Base-by-base conservation (phyloP, 2,113 vertebrate genomes). In the Herpailurus yagouaroundi region DNA sequence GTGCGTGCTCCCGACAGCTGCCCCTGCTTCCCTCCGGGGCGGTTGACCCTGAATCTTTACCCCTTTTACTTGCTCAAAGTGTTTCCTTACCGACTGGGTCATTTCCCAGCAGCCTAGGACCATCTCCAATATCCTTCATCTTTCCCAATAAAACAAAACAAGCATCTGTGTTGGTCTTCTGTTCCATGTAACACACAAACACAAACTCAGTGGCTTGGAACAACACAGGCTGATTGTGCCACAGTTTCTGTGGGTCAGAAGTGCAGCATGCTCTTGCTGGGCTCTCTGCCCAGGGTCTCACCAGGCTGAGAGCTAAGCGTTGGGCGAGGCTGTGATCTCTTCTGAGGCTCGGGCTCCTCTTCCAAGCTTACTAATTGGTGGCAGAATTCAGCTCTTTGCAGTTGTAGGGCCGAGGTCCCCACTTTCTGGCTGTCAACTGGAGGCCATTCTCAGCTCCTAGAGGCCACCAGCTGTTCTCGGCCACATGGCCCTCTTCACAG, bases 301-400 rank as follows among this genome's bases (percentile, higher is more conserved):
- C 13, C 21, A 85, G 60, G 45, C 33, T 90, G 69, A 55, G 45
- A n/a, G 63, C n/a, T 50, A 73, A 33, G 31, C 5, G 4, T 7
- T 19, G 45, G 68, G 81, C 13, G 68, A 68, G 31, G 13, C 1
- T 31, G 25, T 79, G 81, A 33, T 27, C 31, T 79, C 50, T 29
- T 18, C 31, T 18, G 48, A 23, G 0, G 4, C 25, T 57, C 0
- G 0, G 4, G 60, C 29, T 36, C 38, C 27, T 57, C 33, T 60
- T 66, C 38, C 31, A 64, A 50, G 38, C 31, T 74, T 33, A 55
- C 29, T 38, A 2, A 12, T 7, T 84, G 68, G 11, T 83, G 93
- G 36, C 36, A 84, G 71, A 79, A 68, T 38, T 48, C 23, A 19
- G 81, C 7, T 77, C 48, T 11, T 52, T 68, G 33, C 18, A 33